Evolutionary conservation across 1,140 invertebrate genomes (phyloP).

Genomic region (Brachionus paranguensis): DNA sequence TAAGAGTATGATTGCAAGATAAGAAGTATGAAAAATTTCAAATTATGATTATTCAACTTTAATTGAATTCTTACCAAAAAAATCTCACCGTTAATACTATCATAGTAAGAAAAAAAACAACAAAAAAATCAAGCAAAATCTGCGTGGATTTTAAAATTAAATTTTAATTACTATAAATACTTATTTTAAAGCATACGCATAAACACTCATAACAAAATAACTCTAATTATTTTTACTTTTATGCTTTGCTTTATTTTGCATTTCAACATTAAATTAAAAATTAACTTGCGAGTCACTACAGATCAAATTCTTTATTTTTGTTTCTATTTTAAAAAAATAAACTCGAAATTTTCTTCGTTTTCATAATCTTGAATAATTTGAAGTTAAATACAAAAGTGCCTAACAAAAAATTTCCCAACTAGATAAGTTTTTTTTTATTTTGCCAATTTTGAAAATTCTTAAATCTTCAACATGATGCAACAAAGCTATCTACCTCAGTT

Average conservation of each 20-base stretch:
- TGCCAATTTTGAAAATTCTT: background rate
- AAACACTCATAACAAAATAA: constrained; percentile 1
- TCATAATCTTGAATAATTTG: background rate
- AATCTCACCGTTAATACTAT: background rate
- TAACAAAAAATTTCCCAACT: background rate
- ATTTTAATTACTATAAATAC: background rate
- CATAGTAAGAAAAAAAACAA: background rate
- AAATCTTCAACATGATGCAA: constrained; percentile 30
- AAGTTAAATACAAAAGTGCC: background rate
- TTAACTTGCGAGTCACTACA: background rate
- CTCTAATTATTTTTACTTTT: background rate
- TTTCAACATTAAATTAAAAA: background rate
- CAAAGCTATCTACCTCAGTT: constrained; percentile 31
- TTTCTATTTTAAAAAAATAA: background rate
- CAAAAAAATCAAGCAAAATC: background rate
- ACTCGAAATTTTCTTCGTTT: background rate
- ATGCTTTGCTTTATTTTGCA: background rate
- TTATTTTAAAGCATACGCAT: background rate
- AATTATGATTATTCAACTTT: constrained; percentile 15
- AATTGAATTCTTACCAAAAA: background rate
- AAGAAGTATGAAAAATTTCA: background rate
- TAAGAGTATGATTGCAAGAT: background rate
- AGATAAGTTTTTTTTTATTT: background rate
- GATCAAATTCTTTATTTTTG: background rate
- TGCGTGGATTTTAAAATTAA: constrained; percentile 16